Conservation (phyloP, 2,113 vertebrate genomes). For the Budorcas taxicolor region DNA sequence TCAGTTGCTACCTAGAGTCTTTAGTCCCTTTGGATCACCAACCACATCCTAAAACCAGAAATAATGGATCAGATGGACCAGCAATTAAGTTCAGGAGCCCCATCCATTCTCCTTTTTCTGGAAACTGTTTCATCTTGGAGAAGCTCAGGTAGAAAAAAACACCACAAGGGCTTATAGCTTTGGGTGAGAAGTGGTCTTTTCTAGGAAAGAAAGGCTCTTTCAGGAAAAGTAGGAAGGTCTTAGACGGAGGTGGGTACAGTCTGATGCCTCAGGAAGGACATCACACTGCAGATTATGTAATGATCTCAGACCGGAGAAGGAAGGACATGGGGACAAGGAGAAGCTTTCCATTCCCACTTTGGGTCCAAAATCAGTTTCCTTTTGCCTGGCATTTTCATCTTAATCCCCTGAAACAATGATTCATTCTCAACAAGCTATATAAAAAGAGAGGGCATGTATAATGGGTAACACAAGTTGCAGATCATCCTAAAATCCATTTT, state of each 20-base stretch:
- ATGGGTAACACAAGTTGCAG: neutral
- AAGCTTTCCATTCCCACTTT: neutral
- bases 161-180: neutral
- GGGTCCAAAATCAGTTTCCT: neutral
- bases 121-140: neutral
- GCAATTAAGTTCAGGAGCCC: neutral
- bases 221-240: neutral
- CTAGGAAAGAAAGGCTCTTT: constrained; percentile 13
- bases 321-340: neutral
- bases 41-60: neutral
- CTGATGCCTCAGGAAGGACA: neutral
- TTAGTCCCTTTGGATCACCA: neutral
- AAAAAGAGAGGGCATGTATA: neutral
- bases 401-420: neutral
- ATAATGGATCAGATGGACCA: neutral
- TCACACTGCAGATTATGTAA: neutral
- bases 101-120: neutral
- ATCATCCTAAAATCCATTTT: neutral
- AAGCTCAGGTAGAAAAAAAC: neutral
- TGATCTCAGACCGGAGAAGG: neutral
- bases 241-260: neutral
- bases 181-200: neutral
- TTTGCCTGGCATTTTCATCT: neutral
- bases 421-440: neutral
- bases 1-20: neutral